Percentiles rank a stretch among this genome's conserved stretches.
phyloP scores from a whole-genome alignment of 2,113 vertebrate species.

The Aspiorhynchus laticeps region DNA sequence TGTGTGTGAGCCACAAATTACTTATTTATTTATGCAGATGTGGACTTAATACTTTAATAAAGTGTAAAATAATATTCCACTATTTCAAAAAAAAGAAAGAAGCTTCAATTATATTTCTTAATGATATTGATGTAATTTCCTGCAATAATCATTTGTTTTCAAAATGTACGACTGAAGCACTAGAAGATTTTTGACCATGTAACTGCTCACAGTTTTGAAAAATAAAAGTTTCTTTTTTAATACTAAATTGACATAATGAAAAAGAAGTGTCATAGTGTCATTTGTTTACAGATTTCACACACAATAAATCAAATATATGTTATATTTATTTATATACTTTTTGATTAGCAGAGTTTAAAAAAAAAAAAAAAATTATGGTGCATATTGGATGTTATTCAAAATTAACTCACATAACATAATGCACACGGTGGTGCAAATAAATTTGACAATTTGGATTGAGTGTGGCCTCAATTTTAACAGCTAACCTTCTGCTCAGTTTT shows the following conservation, averaged over 20 bases:
- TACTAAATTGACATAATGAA: too few species aligned
- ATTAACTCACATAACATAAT: too few species aligned
- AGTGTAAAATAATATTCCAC: neutral
- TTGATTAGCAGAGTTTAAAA: too few species aligned
- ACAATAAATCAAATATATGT: too few species aligned
- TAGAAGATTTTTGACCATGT: neutral
- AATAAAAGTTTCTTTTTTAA: too few species aligned
- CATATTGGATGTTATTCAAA: too few species aligned
- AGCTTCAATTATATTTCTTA: neutral
- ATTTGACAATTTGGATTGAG: neutral
- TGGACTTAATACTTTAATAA: neutral
- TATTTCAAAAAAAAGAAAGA: neutral
- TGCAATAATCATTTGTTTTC: neutral
- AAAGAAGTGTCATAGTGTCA: too few species aligned
- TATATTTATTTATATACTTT: too few species aligned
- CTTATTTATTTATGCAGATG: neutral
- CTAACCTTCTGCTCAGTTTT: neutral
- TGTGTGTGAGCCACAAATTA: neutral
- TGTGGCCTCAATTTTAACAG: neutral
- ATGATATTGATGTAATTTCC: neutral
- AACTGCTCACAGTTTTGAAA: too few species aligned
- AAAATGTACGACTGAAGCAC: neutral
- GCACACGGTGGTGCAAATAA: neutral
- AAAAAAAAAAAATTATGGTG: too few species aligned
- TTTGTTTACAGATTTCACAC: too few species aligned